phyloP scores from a whole-genome alignment of 2,797 vertebrate species.

The Sphenopsis melanotis region DNA sequence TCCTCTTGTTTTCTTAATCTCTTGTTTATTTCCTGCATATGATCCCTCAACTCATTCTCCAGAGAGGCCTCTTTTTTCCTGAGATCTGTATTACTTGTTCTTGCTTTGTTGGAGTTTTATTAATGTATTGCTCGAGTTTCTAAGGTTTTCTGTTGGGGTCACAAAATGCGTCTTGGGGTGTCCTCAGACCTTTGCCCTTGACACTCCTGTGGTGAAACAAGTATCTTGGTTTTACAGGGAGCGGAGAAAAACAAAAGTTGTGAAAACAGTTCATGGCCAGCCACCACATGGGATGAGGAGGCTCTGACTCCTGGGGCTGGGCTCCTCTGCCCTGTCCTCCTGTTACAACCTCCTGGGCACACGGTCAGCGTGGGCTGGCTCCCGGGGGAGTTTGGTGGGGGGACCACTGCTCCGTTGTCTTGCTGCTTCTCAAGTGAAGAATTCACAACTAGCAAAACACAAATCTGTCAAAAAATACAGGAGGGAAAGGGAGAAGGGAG shows the following conservation, averaged over 20 bases:
- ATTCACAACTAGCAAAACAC: neutral
- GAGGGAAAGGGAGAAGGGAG: neutral
- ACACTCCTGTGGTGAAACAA: neutral
- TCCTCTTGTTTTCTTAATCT: neutral
- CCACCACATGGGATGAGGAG: neutral
- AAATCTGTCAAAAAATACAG: neutral
- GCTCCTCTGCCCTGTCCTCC: neutral
- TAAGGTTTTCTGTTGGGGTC: neutral
- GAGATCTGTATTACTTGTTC: neutral
- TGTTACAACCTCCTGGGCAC: neutral
- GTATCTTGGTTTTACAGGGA: neutral
- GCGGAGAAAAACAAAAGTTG: neutral
- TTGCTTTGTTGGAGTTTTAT: neutral
- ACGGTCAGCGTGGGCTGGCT: accelerated
- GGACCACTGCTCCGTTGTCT: accelerated
- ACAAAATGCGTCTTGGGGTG: neutral
- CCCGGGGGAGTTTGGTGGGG: neutral
- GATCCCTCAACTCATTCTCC: neutral
- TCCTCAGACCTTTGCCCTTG: neutral
- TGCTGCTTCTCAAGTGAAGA: neutral
- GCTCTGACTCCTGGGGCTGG: accelerated
- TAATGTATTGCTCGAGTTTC: neutral
- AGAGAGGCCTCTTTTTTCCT: neutral
- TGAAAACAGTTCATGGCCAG: neutral
- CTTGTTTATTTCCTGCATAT: neutral